These are phyloP conservation scores for Acronicta leporina DNA, from an alignment of 2,888 invertebrate species.

Conservation along the genomic window DNA sequence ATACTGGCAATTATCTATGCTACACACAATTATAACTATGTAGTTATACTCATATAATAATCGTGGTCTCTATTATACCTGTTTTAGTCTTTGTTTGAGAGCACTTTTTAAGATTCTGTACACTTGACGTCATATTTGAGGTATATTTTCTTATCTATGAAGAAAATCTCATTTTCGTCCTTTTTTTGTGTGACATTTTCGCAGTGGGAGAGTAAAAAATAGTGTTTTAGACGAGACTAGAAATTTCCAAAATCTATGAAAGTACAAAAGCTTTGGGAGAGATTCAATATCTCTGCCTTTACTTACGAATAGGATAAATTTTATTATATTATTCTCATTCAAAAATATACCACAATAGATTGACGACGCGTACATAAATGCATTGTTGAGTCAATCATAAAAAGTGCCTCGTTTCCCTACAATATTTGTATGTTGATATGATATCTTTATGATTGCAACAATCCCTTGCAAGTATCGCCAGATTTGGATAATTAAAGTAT, in stretches of 20 bases:
- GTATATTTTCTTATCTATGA: conserved; percentile 10
- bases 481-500: conserved; percentile 37
- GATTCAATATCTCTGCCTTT: neutral
- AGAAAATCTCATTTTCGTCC: neutral
- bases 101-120: conserved; percentile 50
- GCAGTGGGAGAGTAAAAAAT: conserved; percentile 13
- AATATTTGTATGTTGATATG: conserved; percentile 60
- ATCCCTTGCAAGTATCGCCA: conserved; percentile 42
- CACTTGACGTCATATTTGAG: conserved; percentile 16
- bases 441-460: conserved; percentile 60
- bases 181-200: neutral
- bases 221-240: conserved; percentile 12
- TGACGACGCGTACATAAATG: conserved; percentile 48
- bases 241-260: conserved; percentile 32
- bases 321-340: conserved; percentile 1
- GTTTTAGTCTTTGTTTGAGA: conserved; percentile 67
- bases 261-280: conserved; percentile 42
- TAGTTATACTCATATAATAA: conserved; percentile 66
- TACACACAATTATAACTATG: conserved; percentile 73
- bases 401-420: conserved; percentile 50
- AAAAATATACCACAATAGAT: conserved; percentile 17
- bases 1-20: conserved; percentile 73
- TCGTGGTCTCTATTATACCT: conserved; percentile 80
- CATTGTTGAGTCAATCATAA: conserved; percentile 48
- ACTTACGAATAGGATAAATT: neutral